Evolutionary conservation across 92 coral and sea anemone species (phyloP).

Genomic region (Epizoanthus rinbou): DNA sequence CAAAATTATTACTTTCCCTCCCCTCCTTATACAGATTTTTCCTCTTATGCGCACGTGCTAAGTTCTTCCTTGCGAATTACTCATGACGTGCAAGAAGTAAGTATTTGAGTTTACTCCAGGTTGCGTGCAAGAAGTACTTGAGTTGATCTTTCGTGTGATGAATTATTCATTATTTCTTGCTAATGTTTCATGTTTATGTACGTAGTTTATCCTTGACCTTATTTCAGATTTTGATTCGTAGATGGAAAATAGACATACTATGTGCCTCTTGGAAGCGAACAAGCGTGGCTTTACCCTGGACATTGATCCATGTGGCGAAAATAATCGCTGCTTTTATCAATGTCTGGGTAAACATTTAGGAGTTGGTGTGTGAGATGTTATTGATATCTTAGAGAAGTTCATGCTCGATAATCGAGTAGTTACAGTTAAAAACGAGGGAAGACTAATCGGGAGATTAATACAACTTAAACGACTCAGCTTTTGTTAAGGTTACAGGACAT

Average conservation of each 20-base stretch:
- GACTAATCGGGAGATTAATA: no score
- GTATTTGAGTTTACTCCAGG: no score
- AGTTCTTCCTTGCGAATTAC: conserved; percentile 1
- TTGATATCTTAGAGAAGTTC: conserved; percentile 43
- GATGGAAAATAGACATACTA: conserved; percentile 50
- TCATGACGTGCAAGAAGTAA: no score
- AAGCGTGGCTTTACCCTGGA: conserved; percentile 46
- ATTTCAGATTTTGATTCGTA: conserved; percentile 24
- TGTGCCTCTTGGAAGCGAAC: no score
- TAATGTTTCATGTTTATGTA: conserved; percentile 34
- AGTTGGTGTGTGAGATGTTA: conserved; percentile 35
- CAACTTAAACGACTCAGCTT: no score
- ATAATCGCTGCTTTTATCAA: conserved; percentile 46
- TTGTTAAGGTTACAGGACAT: no score
- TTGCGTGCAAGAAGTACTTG: background rate
- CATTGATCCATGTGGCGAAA: conserved; percentile 35
- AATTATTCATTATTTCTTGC: conserved; percentile 30
- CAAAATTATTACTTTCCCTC: conserved; percentile 36
- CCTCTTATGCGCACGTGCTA: background rate
- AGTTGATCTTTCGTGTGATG: conserved; percentile 20
- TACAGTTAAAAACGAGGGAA: conserved; percentile 44
- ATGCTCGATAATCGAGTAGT: conserved; percentile 45
- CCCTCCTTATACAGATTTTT: conserved; percentile 12
- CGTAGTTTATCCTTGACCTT: background rate
- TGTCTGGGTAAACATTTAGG: conserved; percentile 44